Conservation (phyloP, 2,113 vertebrate genomes). For the Chaetodon auriga region DNA sequence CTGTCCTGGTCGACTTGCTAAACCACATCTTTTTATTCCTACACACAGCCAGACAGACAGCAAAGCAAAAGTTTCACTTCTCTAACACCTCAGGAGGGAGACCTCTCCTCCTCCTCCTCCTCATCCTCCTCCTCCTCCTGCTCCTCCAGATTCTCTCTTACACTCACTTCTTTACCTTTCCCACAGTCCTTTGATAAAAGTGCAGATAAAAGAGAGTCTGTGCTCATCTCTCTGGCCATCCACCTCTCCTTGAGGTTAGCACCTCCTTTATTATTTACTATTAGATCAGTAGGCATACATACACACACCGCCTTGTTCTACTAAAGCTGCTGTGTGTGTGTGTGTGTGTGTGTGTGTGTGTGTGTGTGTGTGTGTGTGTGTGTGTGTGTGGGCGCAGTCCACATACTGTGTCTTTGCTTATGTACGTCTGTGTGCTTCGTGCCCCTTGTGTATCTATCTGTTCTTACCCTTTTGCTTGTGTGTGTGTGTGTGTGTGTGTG, state of each 20-base stretch:
- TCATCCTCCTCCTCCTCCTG: constrained; percentile 53
- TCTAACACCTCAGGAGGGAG: constrained; percentile 77
- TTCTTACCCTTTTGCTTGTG: constrained; percentile 48
- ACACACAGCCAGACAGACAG: constrained; percentile 67
- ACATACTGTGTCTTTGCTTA: constrained; percentile 63
- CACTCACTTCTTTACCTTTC: constrained; percentile 73
- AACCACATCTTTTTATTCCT: constrained; percentile 68
- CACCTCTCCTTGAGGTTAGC: constrained; percentile 79
- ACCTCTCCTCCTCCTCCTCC: constrained; percentile 61
- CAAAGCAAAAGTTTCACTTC: constrained; percentile 80
- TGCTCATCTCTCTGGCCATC: constrained; percentile 77
- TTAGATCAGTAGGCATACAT: constrained; percentile 68
- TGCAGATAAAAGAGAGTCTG: constrained; percentile 82
- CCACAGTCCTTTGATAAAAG: constrained; percentile 82
- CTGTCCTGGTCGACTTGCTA: constrained; percentile 64
- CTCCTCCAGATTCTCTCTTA: constrained; percentile 64
- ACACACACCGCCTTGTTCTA: constrained; percentile 70
- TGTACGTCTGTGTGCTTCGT: constrained; percentile 61
- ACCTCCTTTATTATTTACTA: constrained; percentile 82
- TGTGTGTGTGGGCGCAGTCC: constrained; percentile 47
- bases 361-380: neutral
- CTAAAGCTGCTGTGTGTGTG: constrained; percentile 59
- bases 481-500: constrained; percentile 57
- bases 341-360: constrained; percentile 10
- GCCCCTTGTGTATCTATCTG: constrained; percentile 64